Evolutionary conservation across 2,888 invertebrate species (phyloP), one percentile per base, ranked within the genome.

Genomic region (Anodontia alba): DNA sequence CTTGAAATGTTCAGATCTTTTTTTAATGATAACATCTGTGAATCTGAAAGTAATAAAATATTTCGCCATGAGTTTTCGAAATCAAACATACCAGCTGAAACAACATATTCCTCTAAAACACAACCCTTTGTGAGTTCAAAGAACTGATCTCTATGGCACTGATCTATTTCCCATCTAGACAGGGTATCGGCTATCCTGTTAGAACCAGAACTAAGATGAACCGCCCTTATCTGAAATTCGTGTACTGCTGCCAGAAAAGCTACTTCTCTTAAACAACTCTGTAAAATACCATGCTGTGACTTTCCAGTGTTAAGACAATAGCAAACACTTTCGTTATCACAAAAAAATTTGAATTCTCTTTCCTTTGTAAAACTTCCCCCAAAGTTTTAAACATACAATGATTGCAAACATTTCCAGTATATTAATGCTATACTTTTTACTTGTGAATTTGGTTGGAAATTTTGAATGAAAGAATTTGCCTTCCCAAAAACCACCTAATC

Each of bases 171-270:
- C 15, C 15, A 51, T 51, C 51, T 51, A n/a, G 15, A 15, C 5
- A 51, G 23, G n/a, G 8, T 5, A n/a, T 51, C 51, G 10, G 51
- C 10, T 5, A 51, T 12, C n/a, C 51, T 12, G 23, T 51, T 51
- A n/a, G 15, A 8, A 10, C 23, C 36, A 0, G 36, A 20, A 20
- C 54, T 54, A 10, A 72, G 3, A 72, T 54, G 72, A 5, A 54
- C 36, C n/a, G 54, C 51, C 8, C 38, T 54, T n/a, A 72, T 36
- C 54, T 72, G 54, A 36, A 51, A 72, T 54, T 72, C 72, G 2
- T 20, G 36, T 10, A 12, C 54, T n/a, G 72, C 72, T 20, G 72
- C 33, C 17, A 72, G n/a, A 36, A 54, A 72, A 12, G 72, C 31
- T 10, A 51, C 1, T 46, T 72, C 72, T 17, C 72, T 31, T 26